These are phyloP conservation scores for Pteronotus mesoamericanus DNA, from an alignment of 2,797 vertebrate species.

Conservation along the genomic window DNA sequence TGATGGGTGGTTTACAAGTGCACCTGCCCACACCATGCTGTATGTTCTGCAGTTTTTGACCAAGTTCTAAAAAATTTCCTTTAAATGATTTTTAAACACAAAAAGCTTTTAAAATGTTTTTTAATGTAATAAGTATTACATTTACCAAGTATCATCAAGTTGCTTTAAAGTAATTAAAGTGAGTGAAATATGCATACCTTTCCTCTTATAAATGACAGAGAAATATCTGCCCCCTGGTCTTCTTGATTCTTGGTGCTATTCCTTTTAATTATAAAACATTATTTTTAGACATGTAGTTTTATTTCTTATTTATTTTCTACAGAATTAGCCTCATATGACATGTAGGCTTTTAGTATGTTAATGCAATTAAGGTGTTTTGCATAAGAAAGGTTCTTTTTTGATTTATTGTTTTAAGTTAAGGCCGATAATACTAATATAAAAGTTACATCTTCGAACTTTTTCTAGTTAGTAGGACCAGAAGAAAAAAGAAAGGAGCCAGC, in stretches of 20 bases:
- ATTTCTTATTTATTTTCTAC: constrained; percentile 45
- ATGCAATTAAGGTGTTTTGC: neutral
- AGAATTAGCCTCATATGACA: neutral
- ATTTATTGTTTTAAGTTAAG: constrained; percentile 8
- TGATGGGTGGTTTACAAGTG: neutral
- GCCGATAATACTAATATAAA: neutral
- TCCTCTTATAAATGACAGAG: constrained; percentile 42
- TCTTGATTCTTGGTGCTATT: constrained; percentile 9
- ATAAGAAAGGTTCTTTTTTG: neutral
- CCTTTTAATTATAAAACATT: constrained; percentile 14
- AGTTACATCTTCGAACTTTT: neutral
- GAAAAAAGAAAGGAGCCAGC: neutral
- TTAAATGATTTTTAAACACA: constrained; percentile 34
- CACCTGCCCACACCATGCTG: neutral
- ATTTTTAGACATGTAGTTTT: neutral
- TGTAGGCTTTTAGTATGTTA: neutral
- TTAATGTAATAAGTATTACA: constrained; percentile 13
- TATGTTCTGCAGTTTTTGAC: neutral
- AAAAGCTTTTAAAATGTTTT: constrained; percentile 43
- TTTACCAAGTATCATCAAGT: constrained; percentile 63
- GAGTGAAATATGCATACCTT: neutral
- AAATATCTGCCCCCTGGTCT: constrained; percentile 6
- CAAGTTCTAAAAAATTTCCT: neutral
- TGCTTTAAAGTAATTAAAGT: constrained; percentile 54
- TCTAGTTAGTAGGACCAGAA: neutral